Conservation (phyloP, 2,113 vertebrate genomes). For the Paedocypris sp. region DNA sequence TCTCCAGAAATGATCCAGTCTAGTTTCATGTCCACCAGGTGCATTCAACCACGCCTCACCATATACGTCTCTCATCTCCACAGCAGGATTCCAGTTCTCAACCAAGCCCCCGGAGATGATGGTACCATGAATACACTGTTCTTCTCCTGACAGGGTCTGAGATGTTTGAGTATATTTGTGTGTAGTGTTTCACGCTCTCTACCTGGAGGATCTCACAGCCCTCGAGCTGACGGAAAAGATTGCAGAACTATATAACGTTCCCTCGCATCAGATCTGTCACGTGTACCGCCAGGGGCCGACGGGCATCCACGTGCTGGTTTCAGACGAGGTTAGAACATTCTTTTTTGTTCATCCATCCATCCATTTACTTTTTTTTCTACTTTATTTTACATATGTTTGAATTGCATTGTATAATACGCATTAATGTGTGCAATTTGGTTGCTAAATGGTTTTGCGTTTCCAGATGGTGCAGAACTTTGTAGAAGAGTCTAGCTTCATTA, state of each 20-base stretch:
- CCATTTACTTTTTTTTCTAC: too few relatives aligned
- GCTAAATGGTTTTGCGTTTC: conserved; percentile 28
- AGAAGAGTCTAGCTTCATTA: conserved; percentile 81
- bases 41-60: conserved; percentile 81
- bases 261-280: conserved; percentile 75
- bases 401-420: neutral
- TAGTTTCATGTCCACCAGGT: conserved; percentile 53
- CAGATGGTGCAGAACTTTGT: conserved; percentile 92
- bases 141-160: too few relatives aligned
- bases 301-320: conserved; percentile 82
- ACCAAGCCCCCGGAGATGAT: conserved; percentile 39
- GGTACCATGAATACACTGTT: conserved; percentile 27
- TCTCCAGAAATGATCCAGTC: neutral
- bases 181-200: conserved; percentile 86
- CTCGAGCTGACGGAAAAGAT: conserved; percentile 84
- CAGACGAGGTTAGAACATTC: conserved; percentile 75
- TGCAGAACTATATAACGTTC: conserved; percentile 75
- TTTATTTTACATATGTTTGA: too few relatives aligned
- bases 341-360: too few relatives aligned
- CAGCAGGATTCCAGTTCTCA: conserved; percentile 54
- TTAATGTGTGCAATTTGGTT: neutral
- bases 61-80: conserved; percentile 88
- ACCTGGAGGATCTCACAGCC: conserved; percentile 79
- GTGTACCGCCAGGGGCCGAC: conserved; percentile 79
- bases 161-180: neutral